Conservation (phyloP, 1,140 invertebrate species). For the Lamellibrachia luymesi region DNA sequence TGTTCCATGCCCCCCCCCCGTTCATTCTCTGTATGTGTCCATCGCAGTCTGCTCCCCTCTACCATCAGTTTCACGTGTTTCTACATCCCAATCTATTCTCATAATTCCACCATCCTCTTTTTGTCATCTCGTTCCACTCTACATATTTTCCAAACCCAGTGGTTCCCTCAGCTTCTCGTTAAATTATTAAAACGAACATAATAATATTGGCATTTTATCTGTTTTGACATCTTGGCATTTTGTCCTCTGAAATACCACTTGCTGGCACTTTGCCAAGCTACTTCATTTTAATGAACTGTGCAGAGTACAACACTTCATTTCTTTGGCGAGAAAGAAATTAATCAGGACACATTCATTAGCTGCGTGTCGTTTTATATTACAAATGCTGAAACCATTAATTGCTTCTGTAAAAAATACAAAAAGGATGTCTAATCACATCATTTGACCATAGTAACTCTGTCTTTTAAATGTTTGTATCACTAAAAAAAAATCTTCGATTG, state of each 20-base stretch:
- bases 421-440: background rate
- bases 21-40: too few species aligned
- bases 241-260: background rate
- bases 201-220: background rate
- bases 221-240: background rate
- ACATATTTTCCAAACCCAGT: background rate
- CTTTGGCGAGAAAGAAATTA: background rate
- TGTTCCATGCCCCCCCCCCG: too few species aligned
- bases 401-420: background rate
- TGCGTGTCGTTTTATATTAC: background rate
- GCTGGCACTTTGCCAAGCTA: background rate
- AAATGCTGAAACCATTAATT: background rate
- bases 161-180: background rate
- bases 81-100: background rate
- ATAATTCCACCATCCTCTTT: background rate
- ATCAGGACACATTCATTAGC: background rate
- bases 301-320: background rate
- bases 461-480: background rate
- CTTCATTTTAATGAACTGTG: background rate
- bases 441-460: background rate
- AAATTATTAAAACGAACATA: background rate
- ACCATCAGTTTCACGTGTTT: background rate
- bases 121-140: background rate
- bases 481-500: background rate
- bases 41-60: too few species aligned